Evolutionary conservation across 2,113 vertebrate genomes (phyloP), one percentile per base, ranked within the genome.

Genomic region (Myotis yumanensis): DNA sequence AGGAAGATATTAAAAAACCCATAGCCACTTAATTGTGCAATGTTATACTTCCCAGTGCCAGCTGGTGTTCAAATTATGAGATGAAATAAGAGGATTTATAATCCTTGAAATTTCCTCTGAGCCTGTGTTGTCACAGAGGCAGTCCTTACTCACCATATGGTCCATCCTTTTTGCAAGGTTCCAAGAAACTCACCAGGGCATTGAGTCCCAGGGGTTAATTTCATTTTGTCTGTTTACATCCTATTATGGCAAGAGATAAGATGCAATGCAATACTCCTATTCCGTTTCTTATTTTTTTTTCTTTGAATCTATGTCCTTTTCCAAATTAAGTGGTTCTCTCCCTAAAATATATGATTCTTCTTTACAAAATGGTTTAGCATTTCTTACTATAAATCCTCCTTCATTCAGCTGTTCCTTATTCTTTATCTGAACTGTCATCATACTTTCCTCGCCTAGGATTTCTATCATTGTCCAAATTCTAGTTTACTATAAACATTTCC

Each of bases 41-140:
- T 89, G 93, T 64, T 96, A 95, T 93, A 95, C 96, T 96, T 95
- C 86, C 92, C 85, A 23, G 3, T 95, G 93, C 94, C 96, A 97
- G 96, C 97, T 97, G 96, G 95, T 95, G 86, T 93, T 96, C 86
- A 97, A 96, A 93, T 97, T 92, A 96, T 96, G 89, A 96, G 95
- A 96, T 86, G 91, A 96, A 96, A 95, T 91, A 82, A 90, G 95
- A 96, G 94, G 91, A 96, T 95, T 97, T 95, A 96, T 87, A 95
- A 95, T 97, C 96, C 96, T 96, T 97, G 92, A 95, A 97, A 96
- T 97, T 94, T 90, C 79, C 77, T 94, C 95, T 93, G 86, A 80
- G 90, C 35, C 66, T n/a, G 5, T 89, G 89, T 89, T 94, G 48
- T 93, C 95, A 90, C 85, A 95, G 71, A 96, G 40, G 89, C 62